These are phyloP conservation scores for Semicossyphus pulcher DNA, from an alignment of 2,113 vertebrate species.

Conservation along the genomic window DNA sequence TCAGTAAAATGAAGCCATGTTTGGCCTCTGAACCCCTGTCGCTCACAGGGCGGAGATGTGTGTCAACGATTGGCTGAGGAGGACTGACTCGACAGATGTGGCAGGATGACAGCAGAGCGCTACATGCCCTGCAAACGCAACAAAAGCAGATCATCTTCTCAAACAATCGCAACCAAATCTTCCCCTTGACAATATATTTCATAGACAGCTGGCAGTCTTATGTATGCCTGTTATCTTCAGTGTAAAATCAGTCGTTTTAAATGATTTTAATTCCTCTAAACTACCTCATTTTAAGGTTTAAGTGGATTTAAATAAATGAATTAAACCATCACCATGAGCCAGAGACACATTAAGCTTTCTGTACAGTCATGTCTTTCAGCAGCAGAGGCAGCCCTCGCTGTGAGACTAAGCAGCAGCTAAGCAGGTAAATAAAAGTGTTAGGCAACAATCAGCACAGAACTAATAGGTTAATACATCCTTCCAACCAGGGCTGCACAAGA, in stretches of 20 bases:
- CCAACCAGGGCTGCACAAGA: not conserved
- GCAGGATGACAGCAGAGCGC: not conserved
- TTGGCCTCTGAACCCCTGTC: slow-evolving; percentile 10
- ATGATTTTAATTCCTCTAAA: no score
- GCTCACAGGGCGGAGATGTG: not conserved
- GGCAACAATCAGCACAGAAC: slow-evolving; percentile 43
- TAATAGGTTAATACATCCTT: slow-evolving; percentile 44
- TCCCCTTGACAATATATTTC: no score
- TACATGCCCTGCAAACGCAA: not conserved
- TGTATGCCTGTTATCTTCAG: no score
- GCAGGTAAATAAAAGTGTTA: slow-evolving; percentile 48
- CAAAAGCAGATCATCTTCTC: not conserved
- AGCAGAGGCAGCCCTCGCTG: not conserved
- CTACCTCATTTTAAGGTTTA: not conserved
- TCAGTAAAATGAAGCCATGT: slow-evolving; percentile 1
- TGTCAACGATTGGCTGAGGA: not conserved
- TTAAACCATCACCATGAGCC: not conserved
- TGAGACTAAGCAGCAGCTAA: slow-evolving; percentile 49
- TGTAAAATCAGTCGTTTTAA: no score
- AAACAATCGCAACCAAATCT: not conserved
- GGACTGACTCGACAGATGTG: slow-evolving; percentile 14
- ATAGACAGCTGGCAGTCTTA: no score
- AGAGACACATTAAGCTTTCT: not conserved
- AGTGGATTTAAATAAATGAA: not conserved
- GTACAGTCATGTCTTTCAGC: not conserved